Percentiles rank a stretch among this genome's conserved stretches.
These are phyloP conservation scores for Tragopan temminckii DNA, from an alignment of 2,797 vertebrate species.

Conservation along the genomic window DNA sequence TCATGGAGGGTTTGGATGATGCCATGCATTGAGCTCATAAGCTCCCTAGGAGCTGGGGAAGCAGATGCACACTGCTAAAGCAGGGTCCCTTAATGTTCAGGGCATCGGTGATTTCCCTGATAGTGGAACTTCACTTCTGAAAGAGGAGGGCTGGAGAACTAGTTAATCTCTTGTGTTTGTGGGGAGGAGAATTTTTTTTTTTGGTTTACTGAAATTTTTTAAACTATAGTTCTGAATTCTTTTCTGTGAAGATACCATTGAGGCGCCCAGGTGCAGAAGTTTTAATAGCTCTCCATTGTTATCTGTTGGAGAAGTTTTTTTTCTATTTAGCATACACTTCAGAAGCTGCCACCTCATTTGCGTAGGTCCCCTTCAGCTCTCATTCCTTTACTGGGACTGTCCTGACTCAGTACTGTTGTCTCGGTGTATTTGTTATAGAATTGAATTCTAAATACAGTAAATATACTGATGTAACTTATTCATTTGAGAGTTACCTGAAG, in stretches of 20 bases:
- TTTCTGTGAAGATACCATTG: background rate
- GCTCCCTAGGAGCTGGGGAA: conserved; percentile 79
- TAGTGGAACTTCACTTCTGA: conserved; percentile 64
- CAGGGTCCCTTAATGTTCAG: conserved; percentile 55
- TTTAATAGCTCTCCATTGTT: background rate
- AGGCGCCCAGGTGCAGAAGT: background rate
- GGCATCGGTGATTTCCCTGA: conserved; percentile 65
- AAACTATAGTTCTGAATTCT: background rate
- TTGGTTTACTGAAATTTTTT: background rate
- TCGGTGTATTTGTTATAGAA: background rate
- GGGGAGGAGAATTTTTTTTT: background rate
- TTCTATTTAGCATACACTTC: background rate
- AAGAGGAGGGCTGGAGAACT: conserved; percentile 55
- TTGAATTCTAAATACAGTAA: background rate
- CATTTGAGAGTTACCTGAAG: background rate
- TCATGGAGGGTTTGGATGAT: conserved; percentile 55
- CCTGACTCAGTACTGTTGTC: background rate
- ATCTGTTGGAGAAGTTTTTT: background rate
- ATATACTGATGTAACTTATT: fast-evolving
- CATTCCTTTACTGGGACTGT: background rate
- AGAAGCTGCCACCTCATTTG: background rate
- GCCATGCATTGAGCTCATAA: conserved; percentile 66
- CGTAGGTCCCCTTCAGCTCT: background rate
- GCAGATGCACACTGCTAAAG: conserved; percentile 61
- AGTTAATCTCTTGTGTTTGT: background rate